These are phyloP conservation scores for Alectura lathami DNA, from an alignment of 2,113 vertebrate genomes.

Conservation along the genomic window DNA sequence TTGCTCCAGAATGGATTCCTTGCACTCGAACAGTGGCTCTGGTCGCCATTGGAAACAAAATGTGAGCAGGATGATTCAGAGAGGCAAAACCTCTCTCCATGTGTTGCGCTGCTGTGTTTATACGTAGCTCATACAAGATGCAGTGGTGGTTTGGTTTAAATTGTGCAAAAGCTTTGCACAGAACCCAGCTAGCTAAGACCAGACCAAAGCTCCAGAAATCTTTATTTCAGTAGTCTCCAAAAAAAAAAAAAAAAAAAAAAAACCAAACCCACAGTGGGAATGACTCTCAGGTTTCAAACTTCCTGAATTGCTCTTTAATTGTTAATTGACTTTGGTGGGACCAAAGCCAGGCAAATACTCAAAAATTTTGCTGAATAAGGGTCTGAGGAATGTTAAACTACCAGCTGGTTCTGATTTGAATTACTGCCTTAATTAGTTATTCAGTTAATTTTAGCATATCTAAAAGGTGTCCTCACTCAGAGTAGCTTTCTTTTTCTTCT, in stretches of 20 bases:
- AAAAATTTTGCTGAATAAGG: conserved; percentile 44
- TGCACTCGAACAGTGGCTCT: neutral
- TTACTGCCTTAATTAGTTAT: conserved; percentile 44
- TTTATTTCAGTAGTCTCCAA: conserved; percentile 12
- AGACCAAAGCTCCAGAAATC: neutral
- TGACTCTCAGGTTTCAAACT: neutral
- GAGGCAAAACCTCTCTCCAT: neutral
- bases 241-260: neutral
- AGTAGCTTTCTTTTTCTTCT: conserved; percentile 7
- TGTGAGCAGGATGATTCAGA: neutral
- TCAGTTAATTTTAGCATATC: conserved; percentile 40
- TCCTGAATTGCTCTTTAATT: conserved; percentile 16
- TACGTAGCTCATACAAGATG: neutral
- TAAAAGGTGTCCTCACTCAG: neutral
- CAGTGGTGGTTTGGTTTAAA: neutral
- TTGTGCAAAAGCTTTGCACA: neutral
- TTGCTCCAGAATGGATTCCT: neutral
- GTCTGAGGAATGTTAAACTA: conserved; percentile 15
- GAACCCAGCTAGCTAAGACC: neutral
- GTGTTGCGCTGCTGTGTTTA: neutral
- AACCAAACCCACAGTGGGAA: no score
- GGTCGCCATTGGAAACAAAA: neutral
- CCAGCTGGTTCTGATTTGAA: conserved; percentile 44
- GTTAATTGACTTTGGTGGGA: neutral
- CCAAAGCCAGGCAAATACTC: neutral